Percentiles rank a stretch among this genome's conserved stretches.
Evolutionary conservation across 2,797 vertebrate species (phyloP).

Genomic region (Rhinophrynus dorsalis): DNA sequence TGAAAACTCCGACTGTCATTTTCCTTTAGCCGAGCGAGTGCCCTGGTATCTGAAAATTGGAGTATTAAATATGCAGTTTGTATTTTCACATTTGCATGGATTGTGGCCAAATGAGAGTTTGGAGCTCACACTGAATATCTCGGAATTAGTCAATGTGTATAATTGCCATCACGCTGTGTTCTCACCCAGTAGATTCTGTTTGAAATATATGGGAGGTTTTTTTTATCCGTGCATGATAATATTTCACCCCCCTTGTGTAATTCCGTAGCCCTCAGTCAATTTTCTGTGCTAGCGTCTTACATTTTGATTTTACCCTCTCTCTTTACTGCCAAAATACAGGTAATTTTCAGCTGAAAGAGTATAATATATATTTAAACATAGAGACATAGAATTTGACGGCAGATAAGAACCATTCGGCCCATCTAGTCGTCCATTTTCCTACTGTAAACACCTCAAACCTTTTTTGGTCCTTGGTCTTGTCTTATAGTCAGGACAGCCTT

Average conservation of each 20-base stretch:
- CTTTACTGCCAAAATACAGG: background rate
- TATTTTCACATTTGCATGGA: constrained; percentile 45
- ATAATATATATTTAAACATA: too few species aligned
- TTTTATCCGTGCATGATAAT: constrained; percentile 21
- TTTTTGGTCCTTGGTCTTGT: too few species aligned
- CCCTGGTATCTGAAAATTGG: constrained; percentile 24
- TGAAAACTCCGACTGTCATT: too few species aligned
- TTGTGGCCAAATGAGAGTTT: constrained; percentile 48
- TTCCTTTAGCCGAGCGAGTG: too few species aligned
- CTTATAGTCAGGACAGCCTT: too few species aligned
- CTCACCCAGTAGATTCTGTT: constrained; percentile 48
- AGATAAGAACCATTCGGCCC: too few species aligned
- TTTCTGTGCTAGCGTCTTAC: background rate
- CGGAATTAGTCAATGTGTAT: constrained; percentile 44
- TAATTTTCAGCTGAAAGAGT: too few species aligned
- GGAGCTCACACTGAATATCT: constrained; percentile 45
- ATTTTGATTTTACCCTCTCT: background rate
- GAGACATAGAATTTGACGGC: too few species aligned
- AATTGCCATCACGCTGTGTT: constrained; percentile 47
- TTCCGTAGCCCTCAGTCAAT: background rate
- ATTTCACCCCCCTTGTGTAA: background rate
- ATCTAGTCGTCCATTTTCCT: too few species aligned
- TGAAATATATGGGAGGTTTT: constrained; percentile 47
- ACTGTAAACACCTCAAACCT: too few species aligned
- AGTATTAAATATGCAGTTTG: constrained; percentile 50